A percentile compares a stretch with the other conserved stretches of the same genome.
These are phyloP conservation scores for Platynereis dumerilii DNA, from an alignment of 2,888 invertebrate genomes.

Conservation along the genomic window DNA sequence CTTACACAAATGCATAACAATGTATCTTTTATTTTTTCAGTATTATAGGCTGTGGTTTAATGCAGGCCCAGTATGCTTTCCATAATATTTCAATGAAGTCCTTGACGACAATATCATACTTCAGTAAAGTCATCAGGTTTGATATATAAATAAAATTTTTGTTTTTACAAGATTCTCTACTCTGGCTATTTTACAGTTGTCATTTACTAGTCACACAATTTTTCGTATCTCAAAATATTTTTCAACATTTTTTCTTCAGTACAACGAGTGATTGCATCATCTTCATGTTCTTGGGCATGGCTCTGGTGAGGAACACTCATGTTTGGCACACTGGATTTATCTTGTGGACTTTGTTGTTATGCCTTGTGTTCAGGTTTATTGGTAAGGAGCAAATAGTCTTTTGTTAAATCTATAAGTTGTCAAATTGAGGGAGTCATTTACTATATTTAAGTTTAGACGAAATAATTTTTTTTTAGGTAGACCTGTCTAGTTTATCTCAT, in stretches of 20 bases:
- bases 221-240: too few relatives aligned
- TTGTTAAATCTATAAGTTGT: too few relatives aligned
- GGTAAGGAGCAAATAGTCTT: constrained; percentile 48
- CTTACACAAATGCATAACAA: too few relatives aligned
- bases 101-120: constrained; percentile 66
- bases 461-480: too few relatives aligned
- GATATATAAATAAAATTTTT: too few relatives aligned
- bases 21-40: constrained; percentile 47
- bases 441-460: too few relatives aligned
- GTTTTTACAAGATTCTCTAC: too few relatives aligned
- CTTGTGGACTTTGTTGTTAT: constrained; percentile 63
- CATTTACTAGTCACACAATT: too few relatives aligned
- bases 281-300: constrained; percentile 69
- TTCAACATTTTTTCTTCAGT: constrained; percentile 59
- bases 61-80: constrained; percentile 68
- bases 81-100: constrained; percentile 68
- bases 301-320: constrained; percentile 65
- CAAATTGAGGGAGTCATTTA: too few relatives aligned
- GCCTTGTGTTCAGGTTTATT: constrained; percentile 64
- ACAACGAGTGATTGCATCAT: constrained; percentile 68
- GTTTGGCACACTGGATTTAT: constrained; percentile 66
- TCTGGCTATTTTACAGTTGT: too few relatives aligned
- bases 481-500: too few relatives aligned
- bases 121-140: constrained; percentile 67
- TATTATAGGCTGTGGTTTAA: constrained; percentile 68